Evolutionary conservation across 2,888 invertebrate genomes (phyloP), one percentile per base, ranked within the genome.

Genomic region (Drosophila multiciliata): DNA sequence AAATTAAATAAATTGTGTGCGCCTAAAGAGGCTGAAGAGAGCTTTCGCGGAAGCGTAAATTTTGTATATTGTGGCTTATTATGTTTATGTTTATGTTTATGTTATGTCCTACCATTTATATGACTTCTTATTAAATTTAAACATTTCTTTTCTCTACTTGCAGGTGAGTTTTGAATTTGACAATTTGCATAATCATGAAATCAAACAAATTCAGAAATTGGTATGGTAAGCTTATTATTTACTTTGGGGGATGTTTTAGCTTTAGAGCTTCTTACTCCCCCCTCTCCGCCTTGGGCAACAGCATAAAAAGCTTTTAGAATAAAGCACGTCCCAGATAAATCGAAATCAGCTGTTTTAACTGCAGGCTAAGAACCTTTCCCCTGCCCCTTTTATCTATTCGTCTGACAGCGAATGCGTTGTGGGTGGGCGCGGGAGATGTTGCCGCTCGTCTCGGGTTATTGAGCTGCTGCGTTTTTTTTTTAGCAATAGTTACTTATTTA

Each of bases 91-190:
- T 15, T 60, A 20, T 32, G 65, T 32, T 32, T 15, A 35, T 38
- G 33, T 73, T 42, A 42, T 54, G 17, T 64, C 12, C 29, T 33
- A 59, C 48, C 52, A 66, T 66, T 54, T 67, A 45, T 20, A 8
- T 3, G 23, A 45, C 15, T 29, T 23, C 55, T 61, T 59, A 72
- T 36, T 79, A 67, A 60, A 66, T 53, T 57, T 36, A 65, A 35
- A 52, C 29, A 55, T 32, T 55, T 50, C 20, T 49, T 32, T 9
- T 42, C 23, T 70, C 17, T 80, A 8, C 12, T 84, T 88, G 26
- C 84, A 84, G 84, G 84, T 84, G 76, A 84, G 84, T 84, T 63
- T 45, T 35, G 42, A 36, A 55, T n/a, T 29, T 26, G 8, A 15
- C 26, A n/a, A 35, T 40, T 45, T 45, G 55, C 29, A 7, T 12